Percentiles rank a stretch among this genome's conserved stretches.
These are phyloP conservation scores for Melanocharis versteri DNA, from an alignment of 2,113 vertebrate genomes.

Conservation along the genomic window DNA sequence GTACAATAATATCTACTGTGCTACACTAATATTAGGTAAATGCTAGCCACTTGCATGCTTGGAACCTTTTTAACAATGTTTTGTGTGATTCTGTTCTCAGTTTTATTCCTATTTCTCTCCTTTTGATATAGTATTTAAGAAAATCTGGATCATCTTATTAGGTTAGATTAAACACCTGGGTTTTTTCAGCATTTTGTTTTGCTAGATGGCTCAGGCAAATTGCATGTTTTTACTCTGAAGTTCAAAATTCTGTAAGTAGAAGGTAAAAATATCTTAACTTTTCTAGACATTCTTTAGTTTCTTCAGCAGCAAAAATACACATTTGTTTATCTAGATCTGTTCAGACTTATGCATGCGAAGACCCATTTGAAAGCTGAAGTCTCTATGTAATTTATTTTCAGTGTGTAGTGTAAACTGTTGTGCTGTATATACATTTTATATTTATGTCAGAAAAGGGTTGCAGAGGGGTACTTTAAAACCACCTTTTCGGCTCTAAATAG, in stretches of 20 bases:
- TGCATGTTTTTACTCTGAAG: not conserved
- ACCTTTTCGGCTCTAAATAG: conserved; percentile 83
- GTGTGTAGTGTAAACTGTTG: conserved; percentile 76
- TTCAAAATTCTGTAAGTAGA: not conserved
- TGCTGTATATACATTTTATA: conserved; percentile 83
- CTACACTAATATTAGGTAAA: not conserved
- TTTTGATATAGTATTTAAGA: not conserved
- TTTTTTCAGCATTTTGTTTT: not conserved
- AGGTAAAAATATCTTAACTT: conserved; percentile 11
- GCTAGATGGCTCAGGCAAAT: not conserved
- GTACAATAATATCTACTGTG: not conserved
- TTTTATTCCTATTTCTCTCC: not conserved
- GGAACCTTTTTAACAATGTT: not conserved
- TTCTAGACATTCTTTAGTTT: conserved; percentile 14
- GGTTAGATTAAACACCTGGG: not conserved
- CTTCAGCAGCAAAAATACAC: conserved; percentile 26
- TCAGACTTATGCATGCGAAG: conserved; percentile 65
- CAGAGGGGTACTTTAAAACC: conserved; percentile 81
- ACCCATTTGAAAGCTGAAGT: conserved; percentile 58
- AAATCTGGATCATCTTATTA: not conserved
- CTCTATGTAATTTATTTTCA: conserved; percentile 77
- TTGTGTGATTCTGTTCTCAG: not conserved
- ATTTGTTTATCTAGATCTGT: conserved; percentile 68
- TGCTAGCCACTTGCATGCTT: not conserved
- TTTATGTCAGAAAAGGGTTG: conserved; percentile 80